Evolutionary conservation across 2,797 vertebrate genomes (phyloP), one percentile per base, ranked within the genome.

Genomic region (Amniataba percoides): DNA sequence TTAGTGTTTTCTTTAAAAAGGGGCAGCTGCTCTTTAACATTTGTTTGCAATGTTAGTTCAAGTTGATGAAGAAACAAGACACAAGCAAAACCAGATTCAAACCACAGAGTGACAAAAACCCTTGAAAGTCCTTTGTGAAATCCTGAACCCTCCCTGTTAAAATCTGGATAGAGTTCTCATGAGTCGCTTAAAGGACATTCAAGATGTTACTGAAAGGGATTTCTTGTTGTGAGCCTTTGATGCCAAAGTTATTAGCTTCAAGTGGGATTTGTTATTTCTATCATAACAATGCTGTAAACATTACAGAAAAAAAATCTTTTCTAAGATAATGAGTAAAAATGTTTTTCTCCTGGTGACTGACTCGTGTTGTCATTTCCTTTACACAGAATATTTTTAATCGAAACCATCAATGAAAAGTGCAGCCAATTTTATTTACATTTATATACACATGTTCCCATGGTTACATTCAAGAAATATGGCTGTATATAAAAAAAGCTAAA

Each of bases 361-460:
- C 46, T 36, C 10, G 4, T 61, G 60, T 76, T 19, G 10, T 81
- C 31, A 13, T 89, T 82, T 74, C 16, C 1, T 60, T 4, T 0
- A 7, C 25, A n/a, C 0, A 19, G 2, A 70, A 16, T 9, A 61
- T 16, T 46, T 3, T 25, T 23, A 62, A 45, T 78, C 16, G 31
- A 76, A 59, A 48, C 36, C 18, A n/a, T 25, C 1, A 42, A 27
- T 12, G 10, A 86, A 89, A 89, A 88, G 81, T 89, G 88, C 81
- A 80, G 80, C 65, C 40, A 59, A 71, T 52, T 91, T 95, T 94
- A 94, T 94, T 94, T 93, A 93, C 93, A 93, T 53, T 53, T 89
- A 93, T 91, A 69, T 81, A 94, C 85, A 94, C 85, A 81, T 4
- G 59, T 80, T 79, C 1, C 71, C 69, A 81, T 71, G 71, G 76